phyloP scores from a whole-genome alignment of 2,888 invertebrate species.

The Podotricha telesiphe region DNA sequence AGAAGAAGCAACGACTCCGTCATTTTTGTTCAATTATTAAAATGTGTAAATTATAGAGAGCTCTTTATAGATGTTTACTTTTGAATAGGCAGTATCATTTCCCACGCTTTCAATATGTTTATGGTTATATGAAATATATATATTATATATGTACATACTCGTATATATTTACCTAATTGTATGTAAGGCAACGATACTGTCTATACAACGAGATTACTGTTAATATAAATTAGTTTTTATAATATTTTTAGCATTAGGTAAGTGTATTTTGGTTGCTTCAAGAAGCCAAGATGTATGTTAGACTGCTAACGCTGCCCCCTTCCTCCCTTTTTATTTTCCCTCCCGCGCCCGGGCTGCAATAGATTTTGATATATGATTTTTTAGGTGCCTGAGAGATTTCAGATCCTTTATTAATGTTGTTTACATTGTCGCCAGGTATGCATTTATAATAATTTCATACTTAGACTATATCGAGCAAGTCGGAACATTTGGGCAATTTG shows the following conservation, averaged over 20 bases:
- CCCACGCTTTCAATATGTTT: constrained; percentile 47
- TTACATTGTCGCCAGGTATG: constrained; percentile 85
- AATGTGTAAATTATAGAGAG: constrained; percentile 79
- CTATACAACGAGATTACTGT: constrained; percentile 64
- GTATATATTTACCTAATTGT: constrained; percentile 28
- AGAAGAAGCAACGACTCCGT: constrained; percentile 62
- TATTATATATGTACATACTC: constrained; percentile 2
- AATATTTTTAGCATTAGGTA: constrained; percentile 79
- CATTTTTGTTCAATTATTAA: constrained; percentile 53
- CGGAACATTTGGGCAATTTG: constrained; percentile 16
- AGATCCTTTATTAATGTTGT: constrained; percentile 82
- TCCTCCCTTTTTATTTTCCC: constrained; percentile 74
- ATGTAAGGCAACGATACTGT: constrained; percentile 71
- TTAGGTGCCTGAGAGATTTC: constrained; percentile 82
- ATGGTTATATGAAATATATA: constrained; percentile 36
- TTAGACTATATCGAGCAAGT: constrained; percentile 18
- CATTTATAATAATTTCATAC: constrained; percentile 55
- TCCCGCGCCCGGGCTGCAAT: constrained; percentile 78
- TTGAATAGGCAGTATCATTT: constrained; percentile 79
- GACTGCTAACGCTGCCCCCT: constrained; percentile 79
- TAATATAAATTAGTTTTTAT: constrained; percentile 67
- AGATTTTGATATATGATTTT: constrained; percentile 79
- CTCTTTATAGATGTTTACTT: constrained; percentile 76
- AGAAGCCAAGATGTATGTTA: constrained; percentile 83
- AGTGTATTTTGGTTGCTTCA: constrained; percentile 83